phyloP scores from a whole-genome alignment of 2,888 invertebrate species.

The Philhelius pedissequus region DNA sequence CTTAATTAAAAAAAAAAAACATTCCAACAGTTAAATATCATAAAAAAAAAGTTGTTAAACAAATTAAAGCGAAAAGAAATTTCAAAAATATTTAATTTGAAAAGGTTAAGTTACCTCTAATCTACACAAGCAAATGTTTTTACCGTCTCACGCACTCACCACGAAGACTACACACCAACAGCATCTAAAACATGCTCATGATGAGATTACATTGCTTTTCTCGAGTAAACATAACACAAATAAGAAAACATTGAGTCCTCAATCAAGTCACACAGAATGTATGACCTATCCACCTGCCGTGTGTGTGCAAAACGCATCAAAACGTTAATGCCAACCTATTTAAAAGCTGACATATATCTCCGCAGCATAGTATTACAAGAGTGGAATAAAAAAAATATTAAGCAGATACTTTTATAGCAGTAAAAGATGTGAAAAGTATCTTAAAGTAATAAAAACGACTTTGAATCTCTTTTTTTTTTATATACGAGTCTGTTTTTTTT shows the following conservation, averaged over 20 bases:
- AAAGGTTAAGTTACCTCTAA: background rate
- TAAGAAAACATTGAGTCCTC: background rate
- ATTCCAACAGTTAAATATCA: background rate
- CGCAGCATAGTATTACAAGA: background rate
- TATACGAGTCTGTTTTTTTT: constrained; percentile 1
- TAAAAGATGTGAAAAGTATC: constrained; percentile 51
- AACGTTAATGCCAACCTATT: constrained; percentile 60
- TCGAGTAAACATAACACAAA: background rate
- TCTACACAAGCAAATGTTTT: background rate
- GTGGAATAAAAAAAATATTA: constrained; percentile 2
- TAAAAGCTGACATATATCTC: constrained; percentile 42
- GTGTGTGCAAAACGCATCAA: constrained; percentile 53
- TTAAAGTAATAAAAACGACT: constrained; percentile 35
- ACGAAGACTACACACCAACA: background rate
- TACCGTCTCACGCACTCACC: background rate
- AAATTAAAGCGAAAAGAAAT: background rate
- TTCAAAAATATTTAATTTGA: background rate
- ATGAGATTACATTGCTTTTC: background rate
- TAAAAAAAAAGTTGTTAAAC: background rate
- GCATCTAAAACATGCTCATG: too few species aligned
- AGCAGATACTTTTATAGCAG: constrained; percentile 27
- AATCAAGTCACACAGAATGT: constrained; percentile 4
- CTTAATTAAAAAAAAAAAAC: background rate
- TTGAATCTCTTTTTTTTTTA: background rate
- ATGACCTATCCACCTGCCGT: background rate